phyloP scores from a whole-genome alignment of 1,140 invertebrate species.

The Chironomus tepperi region DNA sequence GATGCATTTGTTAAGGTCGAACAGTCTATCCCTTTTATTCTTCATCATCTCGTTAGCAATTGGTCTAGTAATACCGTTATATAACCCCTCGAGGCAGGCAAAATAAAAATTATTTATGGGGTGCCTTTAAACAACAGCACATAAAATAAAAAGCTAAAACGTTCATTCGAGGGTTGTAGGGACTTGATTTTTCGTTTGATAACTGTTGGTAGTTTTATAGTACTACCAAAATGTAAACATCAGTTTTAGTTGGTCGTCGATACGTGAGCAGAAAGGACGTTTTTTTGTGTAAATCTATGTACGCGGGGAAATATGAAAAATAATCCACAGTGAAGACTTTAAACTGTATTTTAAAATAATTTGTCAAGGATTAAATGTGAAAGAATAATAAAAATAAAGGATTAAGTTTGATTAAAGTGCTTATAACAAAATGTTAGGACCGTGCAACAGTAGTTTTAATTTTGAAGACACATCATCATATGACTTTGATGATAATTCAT shows the following conservation, averaged over 20 bases:
- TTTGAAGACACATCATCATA: conserved; percentile 36
- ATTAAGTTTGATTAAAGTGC: conserved; percentile 10
- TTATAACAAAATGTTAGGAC: conserved; percentile 32
- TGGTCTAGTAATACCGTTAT: conserved; percentile 23
- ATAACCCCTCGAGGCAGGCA: not conserved
- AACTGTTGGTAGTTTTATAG: not conserved
- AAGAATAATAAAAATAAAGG: not conserved
- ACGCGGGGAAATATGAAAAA: not conserved
- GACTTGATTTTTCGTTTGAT: conserved; percentile 13
- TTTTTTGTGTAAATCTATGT: too few species aligned
- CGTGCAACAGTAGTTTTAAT: conserved; percentile 34
- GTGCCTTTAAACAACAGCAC: not conserved
- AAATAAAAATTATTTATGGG: conserved; percentile 22
- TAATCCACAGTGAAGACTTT: not conserved
- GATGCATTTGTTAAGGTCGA: conserved; percentile 18
- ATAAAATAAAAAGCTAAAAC: not conserved
- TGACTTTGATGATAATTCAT: conserved; percentile 58
- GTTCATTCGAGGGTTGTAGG: not conserved
- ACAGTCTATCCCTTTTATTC: conserved; percentile 7
- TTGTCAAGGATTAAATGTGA: conserved; percentile 16
- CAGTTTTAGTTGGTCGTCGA: conserved; percentile 12
- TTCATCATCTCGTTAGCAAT: conserved; percentile 16
- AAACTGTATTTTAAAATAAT: conserved; percentile 14
- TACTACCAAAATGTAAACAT: conserved; percentile 4
- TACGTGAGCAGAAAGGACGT: not conserved